These are phyloP conservation scores for Parnassius apollo DNA, from an alignment of 2,888 invertebrate species.

Conservation along the genomic window DNA sequence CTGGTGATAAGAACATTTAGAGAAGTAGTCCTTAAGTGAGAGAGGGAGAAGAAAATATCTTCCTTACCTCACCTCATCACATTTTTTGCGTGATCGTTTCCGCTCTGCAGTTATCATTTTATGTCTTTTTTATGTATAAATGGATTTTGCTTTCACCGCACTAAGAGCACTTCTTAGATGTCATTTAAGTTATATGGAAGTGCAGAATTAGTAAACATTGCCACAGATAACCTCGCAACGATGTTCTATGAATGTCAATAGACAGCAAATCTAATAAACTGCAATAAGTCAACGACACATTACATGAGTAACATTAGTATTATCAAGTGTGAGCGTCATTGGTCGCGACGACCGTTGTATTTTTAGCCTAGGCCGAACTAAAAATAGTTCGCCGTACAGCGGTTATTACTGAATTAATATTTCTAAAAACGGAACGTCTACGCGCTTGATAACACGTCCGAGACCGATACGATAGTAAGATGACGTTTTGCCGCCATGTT, in stretches of 20 bases:
- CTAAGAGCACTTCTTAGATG: slow-evolving; percentile 16
- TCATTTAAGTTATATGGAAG: slow-evolving; percentile 20
- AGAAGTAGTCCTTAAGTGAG: no score
- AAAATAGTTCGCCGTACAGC: slow-evolving; percentile 69
- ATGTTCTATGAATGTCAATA: slow-evolving; percentile 39
- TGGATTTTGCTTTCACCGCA: neutral
- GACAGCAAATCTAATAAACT: slow-evolving; percentile 61
- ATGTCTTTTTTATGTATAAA: neutral
- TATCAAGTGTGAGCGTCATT: slow-evolving; percentile 75
- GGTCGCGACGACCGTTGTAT: slow-evolving; percentile 61
- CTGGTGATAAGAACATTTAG: no score
- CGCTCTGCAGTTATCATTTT: neutral
- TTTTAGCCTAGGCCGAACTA: slow-evolving; percentile 79
- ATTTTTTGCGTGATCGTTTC: neutral
- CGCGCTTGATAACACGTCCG: slow-evolving; percentile 68
- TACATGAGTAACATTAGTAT: slow-evolving; percentile 69
- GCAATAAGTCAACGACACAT: slow-evolving; percentile 74
- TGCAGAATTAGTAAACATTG: slow-evolving; percentile 32
- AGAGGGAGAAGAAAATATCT: no score
- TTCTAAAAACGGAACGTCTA: slow-evolving; percentile 80
- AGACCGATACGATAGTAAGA: slow-evolving; percentile 68
- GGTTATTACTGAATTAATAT: slow-evolving; percentile 81
- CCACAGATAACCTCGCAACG: slow-evolving; percentile 37
- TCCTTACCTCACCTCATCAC: no score
- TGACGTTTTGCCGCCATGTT: slow-evolving; percentile 62